phyloP scores from a whole-genome alignment of 2,797 vertebrate species.

The Sebastes elongatus region DNA sequence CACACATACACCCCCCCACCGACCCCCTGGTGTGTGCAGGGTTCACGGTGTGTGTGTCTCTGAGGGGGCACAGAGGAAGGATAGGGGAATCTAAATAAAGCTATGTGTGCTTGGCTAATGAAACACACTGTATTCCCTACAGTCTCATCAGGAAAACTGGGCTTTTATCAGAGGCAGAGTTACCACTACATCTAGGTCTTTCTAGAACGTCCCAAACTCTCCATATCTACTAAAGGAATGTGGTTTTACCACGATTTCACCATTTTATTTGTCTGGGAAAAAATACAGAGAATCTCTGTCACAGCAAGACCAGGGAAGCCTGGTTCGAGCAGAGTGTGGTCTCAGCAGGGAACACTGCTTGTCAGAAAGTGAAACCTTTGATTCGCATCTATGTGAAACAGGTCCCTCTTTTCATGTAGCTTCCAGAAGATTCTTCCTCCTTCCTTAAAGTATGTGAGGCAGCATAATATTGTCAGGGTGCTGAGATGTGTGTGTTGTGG shows the following conservation, averaged over 20 bases:
- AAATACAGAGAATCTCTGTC: neutral
- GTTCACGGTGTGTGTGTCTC: slow-evolving; percentile 75
- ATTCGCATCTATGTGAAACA: neutral
- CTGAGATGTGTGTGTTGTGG: neutral
- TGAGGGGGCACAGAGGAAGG: slow-evolving; percentile 60
- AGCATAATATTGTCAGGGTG: neutral
- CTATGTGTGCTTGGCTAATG: slow-evolving; percentile 78
- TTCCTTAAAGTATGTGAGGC: neutral
- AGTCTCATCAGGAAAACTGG: slow-evolving; percentile 72
- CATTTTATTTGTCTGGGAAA: neutral
- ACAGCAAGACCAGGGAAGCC: neutral
- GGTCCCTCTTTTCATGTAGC: neutral
- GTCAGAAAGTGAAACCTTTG: slow-evolving; percentile 1
- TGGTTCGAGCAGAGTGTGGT: neutral
- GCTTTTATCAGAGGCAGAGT: slow-evolving; percentile 68
- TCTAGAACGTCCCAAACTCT: slow-evolving; percentile 44
- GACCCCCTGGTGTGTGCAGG: slow-evolving; percentile 64
- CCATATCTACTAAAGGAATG: neutral
- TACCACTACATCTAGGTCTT: slow-evolving; percentile 53
- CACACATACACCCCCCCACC: neutral
- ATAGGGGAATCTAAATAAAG: slow-evolving; percentile 82
- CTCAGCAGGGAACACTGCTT: neutral
- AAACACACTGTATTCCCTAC: slow-evolving; percentile 76
- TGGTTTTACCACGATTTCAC: neutral
- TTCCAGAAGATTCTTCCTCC: neutral